Percentiles rank a stretch among this genome's conserved stretches.
Conservation (phyloP, 2,113 vertebrate genomes). For the Malurus alboscapulatus region DNA sequence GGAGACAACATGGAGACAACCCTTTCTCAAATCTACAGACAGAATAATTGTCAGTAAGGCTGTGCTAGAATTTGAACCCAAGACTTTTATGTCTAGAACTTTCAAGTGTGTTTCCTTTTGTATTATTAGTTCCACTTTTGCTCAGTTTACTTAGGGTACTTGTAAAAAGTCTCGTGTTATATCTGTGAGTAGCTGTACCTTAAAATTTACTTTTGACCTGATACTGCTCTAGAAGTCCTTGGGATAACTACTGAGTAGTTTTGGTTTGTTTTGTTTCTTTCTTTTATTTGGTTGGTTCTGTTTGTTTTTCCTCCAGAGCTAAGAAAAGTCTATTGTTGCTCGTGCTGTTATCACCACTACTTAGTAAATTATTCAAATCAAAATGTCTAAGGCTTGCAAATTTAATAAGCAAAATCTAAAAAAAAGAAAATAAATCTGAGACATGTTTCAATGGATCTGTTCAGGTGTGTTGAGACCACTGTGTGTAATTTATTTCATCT, state of each 20-base stretch:
- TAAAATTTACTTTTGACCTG: background rate
- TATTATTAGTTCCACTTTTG: background rate
- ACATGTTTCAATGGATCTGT: background rate
- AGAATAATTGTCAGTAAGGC: too few relatives aligned
- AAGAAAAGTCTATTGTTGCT: background rate
- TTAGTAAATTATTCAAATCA: background rate
- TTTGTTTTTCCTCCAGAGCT: background rate
- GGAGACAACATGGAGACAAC: background rate
- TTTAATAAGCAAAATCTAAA: background rate
- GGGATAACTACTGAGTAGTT: background rate
- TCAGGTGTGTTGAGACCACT: background rate
- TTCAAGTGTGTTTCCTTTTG: background rate
- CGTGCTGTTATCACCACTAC: background rate
- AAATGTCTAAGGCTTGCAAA: background rate
- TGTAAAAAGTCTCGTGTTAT: background rate
- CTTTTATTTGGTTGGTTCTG: background rate
- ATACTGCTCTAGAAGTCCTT: background rate
- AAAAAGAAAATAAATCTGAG: background rate
- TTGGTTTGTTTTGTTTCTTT: background rate
- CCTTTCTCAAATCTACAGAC: background rate
- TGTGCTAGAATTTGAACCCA: background rate
- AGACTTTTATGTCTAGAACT: background rate
- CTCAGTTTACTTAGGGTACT: fast-evolving
- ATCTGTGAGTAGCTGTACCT: fast-evolving
- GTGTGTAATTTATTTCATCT: background rate